A percentile compares a stretch with the other conserved stretches of the same genome.
Evolutionary conservation across 2,888 invertebrate species (phyloP).

Genomic region (Ptychoptera contaminata): DNA sequence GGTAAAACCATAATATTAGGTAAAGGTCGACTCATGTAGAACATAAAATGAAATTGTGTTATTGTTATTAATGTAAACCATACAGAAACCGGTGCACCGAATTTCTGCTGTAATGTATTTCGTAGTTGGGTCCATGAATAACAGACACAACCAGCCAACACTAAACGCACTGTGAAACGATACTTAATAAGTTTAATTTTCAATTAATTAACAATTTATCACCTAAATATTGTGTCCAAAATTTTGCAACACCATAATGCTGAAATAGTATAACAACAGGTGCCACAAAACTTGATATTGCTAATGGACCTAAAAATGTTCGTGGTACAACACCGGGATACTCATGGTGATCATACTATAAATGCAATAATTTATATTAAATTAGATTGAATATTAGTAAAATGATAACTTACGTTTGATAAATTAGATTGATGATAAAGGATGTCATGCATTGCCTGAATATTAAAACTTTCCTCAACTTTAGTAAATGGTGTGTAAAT

Average conservation of each 20-base stretch:
- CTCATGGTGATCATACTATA: slow-evolving; percentile 93
- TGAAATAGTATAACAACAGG: slow-evolving; percentile 57
- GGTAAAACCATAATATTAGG: slow-evolving; percentile 91
- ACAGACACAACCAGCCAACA: slow-evolving; percentile 62
- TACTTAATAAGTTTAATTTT: neutral
- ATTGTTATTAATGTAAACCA: slow-evolving; percentile 75
- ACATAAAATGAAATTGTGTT: slow-evolving; percentile 96
- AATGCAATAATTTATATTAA: neutral
- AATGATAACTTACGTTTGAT: slow-evolving; percentile 46
- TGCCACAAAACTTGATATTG: slow-evolving; percentile 59
- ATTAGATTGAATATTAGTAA: neutral
- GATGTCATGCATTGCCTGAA: slow-evolving; percentile 96
- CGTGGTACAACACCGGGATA: slow-evolving; percentile 97
- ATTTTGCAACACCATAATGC: slow-evolving; percentile 58
- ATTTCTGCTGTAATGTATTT: slow-evolving; percentile 55
- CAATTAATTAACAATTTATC: slow-evolving; percentile 20
- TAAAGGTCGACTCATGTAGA: slow-evolving; percentile 84
- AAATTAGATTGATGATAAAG: slow-evolving; percentile 75
- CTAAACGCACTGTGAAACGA: slow-evolving; percentile 57
- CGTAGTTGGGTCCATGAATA: slow-evolving; percentile 57
- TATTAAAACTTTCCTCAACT: slow-evolving; percentile 98
- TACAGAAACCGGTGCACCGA: slow-evolving; percentile 59
- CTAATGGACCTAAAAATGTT: slow-evolving; percentile 82
- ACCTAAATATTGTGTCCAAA: slow-evolving; percentile 82
- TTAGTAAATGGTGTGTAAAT: slow-evolving; percentile 90